A percentile compares a stretch with the other conserved stretches of the same genome.
Evolutionary conservation across 2,797 vertebrate genomes (phyloP).

Genomic region (Denticeps clupeoides): DNA sequence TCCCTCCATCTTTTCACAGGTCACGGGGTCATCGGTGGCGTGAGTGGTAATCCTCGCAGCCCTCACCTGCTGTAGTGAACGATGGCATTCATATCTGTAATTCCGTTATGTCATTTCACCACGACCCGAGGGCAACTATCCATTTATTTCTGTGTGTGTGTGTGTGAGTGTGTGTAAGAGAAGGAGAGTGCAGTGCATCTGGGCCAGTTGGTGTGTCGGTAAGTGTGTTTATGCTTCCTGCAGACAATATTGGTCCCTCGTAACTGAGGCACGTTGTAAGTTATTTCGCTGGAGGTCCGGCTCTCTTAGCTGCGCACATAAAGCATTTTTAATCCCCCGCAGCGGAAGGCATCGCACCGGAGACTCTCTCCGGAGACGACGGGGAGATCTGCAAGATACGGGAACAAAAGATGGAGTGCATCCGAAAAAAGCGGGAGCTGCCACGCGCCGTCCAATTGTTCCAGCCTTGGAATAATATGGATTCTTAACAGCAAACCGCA

Average conservation of each 20-base stretch:
- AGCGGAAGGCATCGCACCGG: neutral
- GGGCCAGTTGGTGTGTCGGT: neutral
- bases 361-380: too few species aligned
- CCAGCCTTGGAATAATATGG: constrained; percentile 18
- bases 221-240: neutral
- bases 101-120: constrained; percentile 16
- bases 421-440: neutral
- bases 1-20: constrained; percentile 17
- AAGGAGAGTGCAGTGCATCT: neutral
- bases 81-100: constrained; percentile 27
- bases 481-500: constrained; percentile 4
- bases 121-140: neutral
- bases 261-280: too few species aligned
- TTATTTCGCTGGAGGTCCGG: too few species aligned
- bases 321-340: too few species aligned
- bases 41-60: neutral
- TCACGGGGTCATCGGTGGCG: constrained; percentile 1
- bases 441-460: constrained; percentile 6
- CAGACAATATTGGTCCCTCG: too few species aligned
- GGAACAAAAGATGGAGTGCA: constrained; percentile 3
- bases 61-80: constrained; percentile 8
- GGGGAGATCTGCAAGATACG: constrained; percentile 10
- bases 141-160: neutral
- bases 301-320: too few species aligned
- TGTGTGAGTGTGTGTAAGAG: neutral